Evolutionary conservation across 2,888 invertebrate species (phyloP).

Genomic region (Sphecodes monilicornis): DNA sequence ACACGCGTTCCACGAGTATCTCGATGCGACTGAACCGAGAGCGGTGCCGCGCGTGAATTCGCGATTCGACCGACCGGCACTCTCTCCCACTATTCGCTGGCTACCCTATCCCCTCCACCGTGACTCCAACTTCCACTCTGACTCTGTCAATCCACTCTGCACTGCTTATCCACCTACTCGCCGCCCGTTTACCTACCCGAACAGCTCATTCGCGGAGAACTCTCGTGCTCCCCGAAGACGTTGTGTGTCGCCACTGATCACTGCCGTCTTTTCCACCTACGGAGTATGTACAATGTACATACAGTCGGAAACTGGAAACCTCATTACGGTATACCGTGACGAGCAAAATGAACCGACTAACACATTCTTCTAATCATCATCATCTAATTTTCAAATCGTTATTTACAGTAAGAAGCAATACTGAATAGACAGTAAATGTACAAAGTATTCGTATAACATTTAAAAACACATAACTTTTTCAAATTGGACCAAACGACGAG

Average conservation of each 20-base stretch:
- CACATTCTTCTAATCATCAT: no score
- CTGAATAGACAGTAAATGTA: no score
- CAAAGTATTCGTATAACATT: no score
- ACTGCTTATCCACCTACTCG: conserved; percentile 13
- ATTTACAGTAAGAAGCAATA: no score
- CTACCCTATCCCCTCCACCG: conserved; percentile 24
- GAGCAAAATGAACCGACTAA: no score
- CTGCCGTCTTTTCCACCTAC: not conserved
- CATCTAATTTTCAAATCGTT: no score
- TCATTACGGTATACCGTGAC: no score
- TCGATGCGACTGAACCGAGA: conserved; percentile 72
- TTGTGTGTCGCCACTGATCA: conserved; percentile 33
- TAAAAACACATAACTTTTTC: no score
- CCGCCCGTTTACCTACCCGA: conserved; percentile 29
- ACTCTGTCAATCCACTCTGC: not conserved
- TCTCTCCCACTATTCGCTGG: conserved; percentile 47
- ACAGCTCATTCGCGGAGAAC: not conserved
- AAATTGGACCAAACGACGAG: no score
- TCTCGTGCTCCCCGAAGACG: not conserved
- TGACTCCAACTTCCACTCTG: conserved; percentile 32
- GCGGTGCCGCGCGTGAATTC: conserved; percentile 38
- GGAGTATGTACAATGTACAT: no score
- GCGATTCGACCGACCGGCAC: conserved; percentile 52
- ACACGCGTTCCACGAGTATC: conserved; percentile 69
- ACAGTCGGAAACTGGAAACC: no score